phyloP scores from a whole-genome alignment of 2,888 invertebrate species.

The Campoplex capitator region DNA sequence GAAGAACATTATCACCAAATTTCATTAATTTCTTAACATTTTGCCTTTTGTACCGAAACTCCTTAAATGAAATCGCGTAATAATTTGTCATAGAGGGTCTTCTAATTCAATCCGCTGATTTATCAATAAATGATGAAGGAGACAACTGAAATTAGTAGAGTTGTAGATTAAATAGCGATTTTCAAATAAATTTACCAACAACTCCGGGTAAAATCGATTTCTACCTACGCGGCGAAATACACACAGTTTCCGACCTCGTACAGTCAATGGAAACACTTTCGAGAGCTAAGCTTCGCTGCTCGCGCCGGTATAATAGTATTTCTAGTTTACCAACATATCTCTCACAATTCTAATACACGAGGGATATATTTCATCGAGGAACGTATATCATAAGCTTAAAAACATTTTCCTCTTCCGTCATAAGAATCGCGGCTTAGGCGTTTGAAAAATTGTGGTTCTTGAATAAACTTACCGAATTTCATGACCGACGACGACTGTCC shows the following conservation, averaged over 20 bases:
- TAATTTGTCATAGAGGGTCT: background rate
- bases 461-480: slow-evolving; percentile 88
- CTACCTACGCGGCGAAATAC: slow-evolving; percentile 2
- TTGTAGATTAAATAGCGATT: background rate
- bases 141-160: background rate
- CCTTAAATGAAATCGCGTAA: too few relatives aligned
- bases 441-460: slow-evolving; percentile 18
- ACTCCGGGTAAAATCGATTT: slow-evolving; percentile 47
- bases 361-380: slow-evolving; percentile 6
- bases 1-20: too few relatives aligned
- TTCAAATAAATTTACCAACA: background rate
- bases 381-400: background rate
- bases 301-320: slow-evolving; percentile 34
- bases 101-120: too few relatives aligned
- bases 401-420: background rate
- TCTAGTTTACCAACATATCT: slow-evolving; percentile 56
- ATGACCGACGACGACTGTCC: slow-evolving; percentile 91
- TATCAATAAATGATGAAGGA: background rate
- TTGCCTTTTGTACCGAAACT: too few relatives aligned
- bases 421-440: background rate
- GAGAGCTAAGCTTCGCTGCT: slow-evolving; percentile 11
- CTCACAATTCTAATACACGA: background rate
- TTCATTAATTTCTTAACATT: too few relatives aligned
- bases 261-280: slow-evolving; percentile 69
- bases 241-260: slow-evolving; percentile 41